Base-by-base conservation (phyloP, 2,797 vertebrate species). In the Hippocampus kuda region DNA sequence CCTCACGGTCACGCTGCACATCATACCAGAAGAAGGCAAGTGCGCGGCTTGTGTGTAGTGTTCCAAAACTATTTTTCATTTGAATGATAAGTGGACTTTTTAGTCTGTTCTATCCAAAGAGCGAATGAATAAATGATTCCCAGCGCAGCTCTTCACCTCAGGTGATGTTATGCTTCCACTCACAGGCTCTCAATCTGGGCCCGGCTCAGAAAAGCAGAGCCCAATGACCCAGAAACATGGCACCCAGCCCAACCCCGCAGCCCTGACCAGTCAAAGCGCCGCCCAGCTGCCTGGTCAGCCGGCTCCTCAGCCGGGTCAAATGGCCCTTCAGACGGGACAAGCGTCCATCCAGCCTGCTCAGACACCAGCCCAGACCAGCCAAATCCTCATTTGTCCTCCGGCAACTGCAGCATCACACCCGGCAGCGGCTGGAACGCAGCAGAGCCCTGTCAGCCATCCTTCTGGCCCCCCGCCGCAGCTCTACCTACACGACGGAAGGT, bases 11-110 rank as follows among this genome's bases (percentile, higher is more conserved):
- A 99, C 95, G 64, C 94, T 99, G 83, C 94, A 96, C 89, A 97
- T 98, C 90, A 94, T 99, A 86, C 97, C 97, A 76, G 96, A 99
- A 88, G 97, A 99, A 90, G 95, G 97, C 96, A 86, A 91, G 95
- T 72, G 8, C 34, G 3, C 18, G 18, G 56, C 38, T 26, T 24
- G 11, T 16, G 18, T 53, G 48, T 20, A 49, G 48, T 49, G 48
- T 18, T 5, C 15, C 48, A 20, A 49, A 49, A 49, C 18, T 49
- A 20, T 5, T 57, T 57, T 57, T 26, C 24, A 26, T 27, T 57
- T 57, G 54, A 26, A 10, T 3, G 8, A 26, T 24, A n/a, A 57
- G 24, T 27, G 24, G 15, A 26, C 26, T 7, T 11, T 26, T 10
- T 26, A 56, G 3, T 56, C 9, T 24, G 2, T 24, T 56, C 12